Conservation (phyloP, 2,888 invertebrate genomes). For the Drymonia ruficornis region DNA sequence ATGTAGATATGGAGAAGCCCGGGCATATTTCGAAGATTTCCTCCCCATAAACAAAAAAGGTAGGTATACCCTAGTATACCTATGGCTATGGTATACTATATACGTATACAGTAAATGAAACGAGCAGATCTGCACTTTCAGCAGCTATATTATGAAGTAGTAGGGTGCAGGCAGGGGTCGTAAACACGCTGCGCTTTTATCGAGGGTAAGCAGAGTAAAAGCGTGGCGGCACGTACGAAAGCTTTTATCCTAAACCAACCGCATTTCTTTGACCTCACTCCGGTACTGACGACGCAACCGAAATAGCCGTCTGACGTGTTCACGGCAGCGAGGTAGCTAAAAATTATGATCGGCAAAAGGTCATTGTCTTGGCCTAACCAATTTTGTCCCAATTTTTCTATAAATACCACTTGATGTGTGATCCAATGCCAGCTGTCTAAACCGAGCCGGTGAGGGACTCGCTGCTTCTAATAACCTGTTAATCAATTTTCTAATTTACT, state of each 20-base stretch:
- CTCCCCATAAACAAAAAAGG: too few relatives aligned
- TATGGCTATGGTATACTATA: too few relatives aligned
- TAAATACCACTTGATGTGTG: slow-evolving; percentile 14
- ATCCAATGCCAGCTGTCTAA: slow-evolving; percentile 18
- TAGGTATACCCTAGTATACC: too few relatives aligned
- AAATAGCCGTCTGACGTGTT: slow-evolving; percentile 60
- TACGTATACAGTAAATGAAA: too few relatives aligned
- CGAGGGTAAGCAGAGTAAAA: slow-evolving; percentile 22
- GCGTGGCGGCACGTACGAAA: slow-evolving; percentile 50
- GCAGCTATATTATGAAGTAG: too few relatives aligned
- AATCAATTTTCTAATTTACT: background rate
- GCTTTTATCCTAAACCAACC: slow-evolving; percentile 65
- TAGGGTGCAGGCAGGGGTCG: slow-evolving; percentile 31
- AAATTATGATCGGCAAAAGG: slow-evolving; percentile 62
- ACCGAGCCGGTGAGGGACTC: slow-evolving; percentile 1
- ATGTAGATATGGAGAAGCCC: too few relatives aligned
- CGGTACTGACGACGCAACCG: slow-evolving; percentile 49
- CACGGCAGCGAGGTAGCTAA: slow-evolving; percentile 50
- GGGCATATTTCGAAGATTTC: too few relatives aligned
- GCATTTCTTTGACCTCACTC: slow-evolving; percentile 65
- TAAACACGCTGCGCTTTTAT: slow-evolving; percentile 55
- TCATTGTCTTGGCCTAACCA: slow-evolving; percentile 60
- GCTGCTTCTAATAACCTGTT: background rate
- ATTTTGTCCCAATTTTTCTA: slow-evolving; percentile 37
- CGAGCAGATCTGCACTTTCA: too few relatives aligned